Percentiles rank a stretch among this genome's conserved stretches.
phyloP scores from a whole-genome alignment of 2,113 vertebrate genomes.

The Tachuris rubrigastra region DNA sequence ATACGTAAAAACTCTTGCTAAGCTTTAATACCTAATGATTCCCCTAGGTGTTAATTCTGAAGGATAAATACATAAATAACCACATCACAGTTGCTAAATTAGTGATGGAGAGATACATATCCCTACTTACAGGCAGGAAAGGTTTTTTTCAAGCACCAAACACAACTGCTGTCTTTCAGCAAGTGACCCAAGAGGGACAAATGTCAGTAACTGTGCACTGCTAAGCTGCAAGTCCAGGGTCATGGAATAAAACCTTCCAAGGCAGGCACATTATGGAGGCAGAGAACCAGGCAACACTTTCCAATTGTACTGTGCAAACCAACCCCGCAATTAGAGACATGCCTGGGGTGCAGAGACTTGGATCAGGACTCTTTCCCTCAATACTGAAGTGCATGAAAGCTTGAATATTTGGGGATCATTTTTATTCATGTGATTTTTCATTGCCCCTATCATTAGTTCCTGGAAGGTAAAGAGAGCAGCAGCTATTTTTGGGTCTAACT shows the following conservation, averaged over 20 bases:
- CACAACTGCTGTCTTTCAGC: not conserved
- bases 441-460: not conserved
- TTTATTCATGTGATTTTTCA: not conserved
- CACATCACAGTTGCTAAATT: not conserved
- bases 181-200: not conserved
- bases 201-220: not conserved
- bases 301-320: not conserved
- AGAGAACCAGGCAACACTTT: not conserved
- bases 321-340: not conserved
- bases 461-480: not conserved
- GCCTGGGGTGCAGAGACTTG: not conserved
- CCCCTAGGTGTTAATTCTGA: not conserved
- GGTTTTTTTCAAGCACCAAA: not conserved
- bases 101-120: not conserved
- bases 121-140: not conserved
- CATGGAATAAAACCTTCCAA: not conserved
- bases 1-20: not conserved
- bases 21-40: not conserved
- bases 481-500: not conserved
- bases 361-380: not conserved
- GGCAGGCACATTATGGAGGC: not conserved
- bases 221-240: not conserved
- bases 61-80: not conserved
- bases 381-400: not conserved
- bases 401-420: not conserved